Evolutionary conservation across 1,140 invertebrate species (phyloP).

Genomic region (Danaus plexippus): DNA sequence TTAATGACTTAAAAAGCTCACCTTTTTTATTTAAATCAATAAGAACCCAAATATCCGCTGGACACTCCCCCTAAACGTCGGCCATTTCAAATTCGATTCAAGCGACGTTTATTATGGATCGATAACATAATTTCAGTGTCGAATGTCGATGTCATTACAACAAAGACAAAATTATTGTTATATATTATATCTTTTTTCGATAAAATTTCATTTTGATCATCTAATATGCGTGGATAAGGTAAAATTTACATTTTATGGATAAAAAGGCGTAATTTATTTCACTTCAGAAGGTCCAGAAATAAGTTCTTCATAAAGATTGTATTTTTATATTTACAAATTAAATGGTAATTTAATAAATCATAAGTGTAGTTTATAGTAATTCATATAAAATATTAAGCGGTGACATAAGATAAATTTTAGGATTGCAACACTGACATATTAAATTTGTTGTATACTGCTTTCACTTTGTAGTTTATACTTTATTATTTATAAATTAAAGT

Average conservation of each 20-base stretch:
- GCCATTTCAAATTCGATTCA: slow-evolving; percentile 56
- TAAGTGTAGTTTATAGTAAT: too few species aligned
- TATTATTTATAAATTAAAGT: too few species aligned
- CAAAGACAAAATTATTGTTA: slow-evolving; percentile 10
- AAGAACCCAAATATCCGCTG: slow-evolving; percentile 49
- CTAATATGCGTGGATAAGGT: neutral
- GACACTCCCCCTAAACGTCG: slow-evolving; percentile 69
- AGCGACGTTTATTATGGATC: slow-evolving; percentile 61
- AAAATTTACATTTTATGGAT: neutral
- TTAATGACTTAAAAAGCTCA: slow-evolving; percentile 32
- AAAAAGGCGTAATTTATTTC: too few species aligned
- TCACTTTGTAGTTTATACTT: too few species aligned
- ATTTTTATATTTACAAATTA: too few species aligned
- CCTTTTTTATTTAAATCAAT: slow-evolving; percentile 50
- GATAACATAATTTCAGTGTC: slow-evolving; percentile 39
- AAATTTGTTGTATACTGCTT: too few species aligned
- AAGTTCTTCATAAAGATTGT: too few species aligned
- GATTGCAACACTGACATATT: too few species aligned
- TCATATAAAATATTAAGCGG: too few species aligned
- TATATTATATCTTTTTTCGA: neutral
- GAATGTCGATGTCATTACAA: slow-evolving; percentile 27
- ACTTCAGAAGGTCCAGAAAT: too few species aligned
- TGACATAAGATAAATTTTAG: too few species aligned
- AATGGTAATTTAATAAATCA: too few species aligned
- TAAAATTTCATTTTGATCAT: neutral